Evolutionary conservation across 2,797 vertebrate species (phyloP).

Genomic region (Margarornis squamiger): DNA sequence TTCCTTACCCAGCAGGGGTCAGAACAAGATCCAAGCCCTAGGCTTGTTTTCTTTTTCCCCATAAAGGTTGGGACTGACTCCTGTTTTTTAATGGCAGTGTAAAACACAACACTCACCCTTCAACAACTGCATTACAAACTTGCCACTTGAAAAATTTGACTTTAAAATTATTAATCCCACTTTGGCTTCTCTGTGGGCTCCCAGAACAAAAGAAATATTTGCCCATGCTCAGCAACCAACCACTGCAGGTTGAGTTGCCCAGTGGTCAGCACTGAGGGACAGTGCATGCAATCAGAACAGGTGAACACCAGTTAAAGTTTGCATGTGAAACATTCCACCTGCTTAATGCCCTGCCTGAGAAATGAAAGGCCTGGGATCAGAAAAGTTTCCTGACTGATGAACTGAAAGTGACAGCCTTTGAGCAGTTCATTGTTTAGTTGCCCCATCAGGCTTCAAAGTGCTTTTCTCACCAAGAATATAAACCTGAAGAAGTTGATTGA

Average conservation of each 20-base stretch:
- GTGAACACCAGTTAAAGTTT: background rate
- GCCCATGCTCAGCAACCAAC: background rate
- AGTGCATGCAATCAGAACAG: background rate
- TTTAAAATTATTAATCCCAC: background rate
- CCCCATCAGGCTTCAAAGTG: background rate
- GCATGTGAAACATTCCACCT: background rate
- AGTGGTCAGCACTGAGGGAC: background rate
- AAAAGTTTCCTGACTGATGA: background rate
- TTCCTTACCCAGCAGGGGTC: background rate
- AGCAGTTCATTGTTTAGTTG: background rate
- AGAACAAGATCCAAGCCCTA: background rate
- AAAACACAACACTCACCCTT: background rate
- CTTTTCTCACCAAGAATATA: background rate
- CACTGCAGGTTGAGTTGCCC: background rate
- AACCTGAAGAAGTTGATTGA: background rate
- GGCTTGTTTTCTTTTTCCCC: background rate
- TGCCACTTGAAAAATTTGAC: background rate
- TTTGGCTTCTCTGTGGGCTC: background rate
- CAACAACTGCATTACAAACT: background rate
- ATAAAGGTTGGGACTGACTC: background rate
- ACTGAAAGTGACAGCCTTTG: background rate
- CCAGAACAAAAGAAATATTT: background rate
- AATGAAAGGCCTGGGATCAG: background rate
- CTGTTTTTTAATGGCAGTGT: background rate
- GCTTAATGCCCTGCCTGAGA: background rate